Conservation (phyloP, 2,113 vertebrate species). For the Myrmophylax atrothorax region DNA sequence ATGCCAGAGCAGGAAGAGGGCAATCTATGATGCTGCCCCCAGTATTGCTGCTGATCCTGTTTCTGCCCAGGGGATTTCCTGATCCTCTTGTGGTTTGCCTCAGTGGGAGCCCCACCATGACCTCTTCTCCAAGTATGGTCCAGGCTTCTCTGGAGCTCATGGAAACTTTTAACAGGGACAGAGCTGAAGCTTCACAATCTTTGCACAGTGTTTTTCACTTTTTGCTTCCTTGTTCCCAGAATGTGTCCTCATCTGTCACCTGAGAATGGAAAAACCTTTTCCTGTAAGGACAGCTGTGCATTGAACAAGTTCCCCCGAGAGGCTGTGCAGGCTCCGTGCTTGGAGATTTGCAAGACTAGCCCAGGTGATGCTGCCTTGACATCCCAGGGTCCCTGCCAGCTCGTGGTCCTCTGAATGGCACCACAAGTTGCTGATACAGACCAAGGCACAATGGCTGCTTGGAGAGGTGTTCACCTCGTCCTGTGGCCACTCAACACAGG, state of each 20-base stretch:
- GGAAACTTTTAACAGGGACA: neutral
- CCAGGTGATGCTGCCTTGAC: neutral
- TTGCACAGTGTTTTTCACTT: neutral
- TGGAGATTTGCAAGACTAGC: neutral
- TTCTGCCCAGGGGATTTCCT: neutral
- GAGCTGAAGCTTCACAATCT: neutral
- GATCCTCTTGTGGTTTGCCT: neutral
- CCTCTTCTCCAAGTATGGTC: neutral
- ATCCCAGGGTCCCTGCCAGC: neutral
- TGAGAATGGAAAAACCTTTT: neutral
- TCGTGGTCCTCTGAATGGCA: neutral
- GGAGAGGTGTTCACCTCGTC: neutral
- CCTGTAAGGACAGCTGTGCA: neutral
- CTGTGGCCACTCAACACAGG: neutral
- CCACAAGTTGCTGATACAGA: neutral
- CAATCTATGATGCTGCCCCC: neutral
- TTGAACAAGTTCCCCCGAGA: neutral
- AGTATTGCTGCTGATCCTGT: neutral
- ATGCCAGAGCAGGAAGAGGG: neutral
- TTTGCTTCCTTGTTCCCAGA: neutral
- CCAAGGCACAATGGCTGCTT: rapidly evolving
- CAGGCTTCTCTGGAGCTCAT: neutral
- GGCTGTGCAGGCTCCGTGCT: neutral
- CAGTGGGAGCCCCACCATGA: neutral
- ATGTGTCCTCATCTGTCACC: neutral